Conservation (phyloP, 2,888 invertebrate genomes). For the Parnassius smintheus region DNA sequence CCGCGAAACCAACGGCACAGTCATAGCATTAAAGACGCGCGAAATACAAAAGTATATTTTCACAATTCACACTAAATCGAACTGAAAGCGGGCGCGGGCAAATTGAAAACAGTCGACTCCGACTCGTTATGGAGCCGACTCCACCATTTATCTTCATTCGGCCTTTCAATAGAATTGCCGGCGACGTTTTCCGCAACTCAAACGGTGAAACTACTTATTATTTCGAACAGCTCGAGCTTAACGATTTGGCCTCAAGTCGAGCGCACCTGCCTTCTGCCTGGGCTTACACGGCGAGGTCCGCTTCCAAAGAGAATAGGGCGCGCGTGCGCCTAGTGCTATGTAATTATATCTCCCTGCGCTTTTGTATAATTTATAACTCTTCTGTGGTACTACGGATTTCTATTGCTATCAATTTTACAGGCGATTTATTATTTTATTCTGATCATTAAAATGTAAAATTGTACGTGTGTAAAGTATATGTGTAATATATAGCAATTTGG, state of each 20-base stretch:
- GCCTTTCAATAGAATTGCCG: constrained; percentile 75
- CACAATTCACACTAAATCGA: constrained; percentile 67
- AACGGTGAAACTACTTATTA: constrained; percentile 77
- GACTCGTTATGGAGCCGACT: constrained; percentile 74
- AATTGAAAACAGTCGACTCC: constrained; percentile 78
- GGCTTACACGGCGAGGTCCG: constrained; percentile 17
- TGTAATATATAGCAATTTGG: too few relatives aligned
- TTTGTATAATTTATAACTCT: neutral
- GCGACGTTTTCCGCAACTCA: constrained; percentile 74
- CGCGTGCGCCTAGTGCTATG: constrained; percentile 1
- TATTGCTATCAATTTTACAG: too few relatives aligned
- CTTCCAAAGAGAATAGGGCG: constrained; percentile 20
- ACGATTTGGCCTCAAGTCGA: constrained; percentile 63
- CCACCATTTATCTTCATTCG: constrained; percentile 78
- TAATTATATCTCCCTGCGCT: constrained; percentile 1
- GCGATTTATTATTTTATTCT: too few relatives aligned
- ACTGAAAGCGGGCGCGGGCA: constrained; percentile 54
- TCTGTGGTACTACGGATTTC: too few relatives aligned
- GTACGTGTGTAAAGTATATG: too few relatives aligned
- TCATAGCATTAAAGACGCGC: constrained; percentile 28
- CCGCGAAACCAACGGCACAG: constrained; percentile 23
- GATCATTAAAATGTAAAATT: too few relatives aligned
- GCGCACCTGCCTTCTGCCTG: constrained; percentile 56
- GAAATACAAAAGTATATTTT: constrained; percentile 46
- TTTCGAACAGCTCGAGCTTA: constrained; percentile 71